Base-by-base conservation (phyloP, 2,797 vertebrate species). In the Crenuchus spilurus region DNA sequence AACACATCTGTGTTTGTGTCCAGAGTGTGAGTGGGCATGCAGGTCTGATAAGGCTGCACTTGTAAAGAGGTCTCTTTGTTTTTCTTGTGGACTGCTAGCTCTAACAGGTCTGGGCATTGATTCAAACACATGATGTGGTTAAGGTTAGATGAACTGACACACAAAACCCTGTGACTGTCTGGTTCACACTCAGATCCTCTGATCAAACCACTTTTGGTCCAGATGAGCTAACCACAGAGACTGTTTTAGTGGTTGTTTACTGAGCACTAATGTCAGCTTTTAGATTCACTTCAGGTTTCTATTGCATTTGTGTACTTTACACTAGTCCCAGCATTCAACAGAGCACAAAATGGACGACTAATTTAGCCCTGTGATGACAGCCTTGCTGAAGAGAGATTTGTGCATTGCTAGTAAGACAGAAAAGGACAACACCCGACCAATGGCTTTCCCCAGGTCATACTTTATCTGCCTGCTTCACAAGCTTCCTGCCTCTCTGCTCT, bases 381-480 rank as follows among this genome's bases (percentile, higher is more conserved):
- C 39, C 14, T 75, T 41, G 37, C 44, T 74, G 18, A 67, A 75
- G 51, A 31, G 51, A 65, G 69, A 62, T 35, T 70, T 66, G 24
- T 72, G 20, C 74, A 60, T 44, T 75, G 46, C 70, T 74, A 28
- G 41, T 58, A 42, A 26, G 58, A 64, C 46, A 73, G 75, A 69
- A 82, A 74, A 60, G 66, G 70, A 76, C 70, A 78, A 78, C 78
- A 75, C 72, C 69, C 75, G 14, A 42, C 54, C 75, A 52, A 14
- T 76, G 61, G 60, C 54, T 71, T 76, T 82, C 68, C 78, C 72
- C 76, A 69, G 84, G 72, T 79, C 80, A 67, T 22, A 60, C 81
- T 87, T 86, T 89, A 85, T 90, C 86, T 84, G 77, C 77, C 42
- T 49, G 55, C 64, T 79, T 84, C 84, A 84, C 73, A 30, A 61